A percentile compares a stretch with the other conserved stretches of the same genome.
Evolutionary conservation across 2,797 vertebrate genomes (phyloP).

Genomic region (Pogonophryne albipinna): DNA sequence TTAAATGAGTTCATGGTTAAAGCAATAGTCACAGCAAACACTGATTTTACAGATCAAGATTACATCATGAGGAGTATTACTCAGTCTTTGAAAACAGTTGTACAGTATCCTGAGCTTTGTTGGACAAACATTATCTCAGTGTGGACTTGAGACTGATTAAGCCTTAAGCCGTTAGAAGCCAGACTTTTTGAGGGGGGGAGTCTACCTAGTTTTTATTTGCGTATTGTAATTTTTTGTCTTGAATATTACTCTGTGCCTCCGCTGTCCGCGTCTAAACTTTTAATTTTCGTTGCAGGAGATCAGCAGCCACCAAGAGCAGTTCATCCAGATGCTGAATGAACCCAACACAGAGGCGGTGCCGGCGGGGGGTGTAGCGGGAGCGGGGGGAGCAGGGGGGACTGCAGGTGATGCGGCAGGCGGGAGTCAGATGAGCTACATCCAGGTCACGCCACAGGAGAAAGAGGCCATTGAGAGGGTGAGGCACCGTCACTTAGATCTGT

Average conservation of each 20-base stretch:
- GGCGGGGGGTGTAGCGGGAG: constrained; percentile 82
- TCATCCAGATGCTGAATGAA: constrained; percentile 98
- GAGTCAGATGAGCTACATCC: constrained; percentile 94
- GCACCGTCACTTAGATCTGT: neutral
- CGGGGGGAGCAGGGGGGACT: constrained; percentile 81
- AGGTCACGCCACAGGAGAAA: constrained; percentile 98
- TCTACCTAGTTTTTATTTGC: no score
- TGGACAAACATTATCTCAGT: no score
- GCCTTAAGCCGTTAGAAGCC: neutral
- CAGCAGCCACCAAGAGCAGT: constrained; percentile 96
- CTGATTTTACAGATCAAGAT: neutral
- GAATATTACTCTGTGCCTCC: neutral
- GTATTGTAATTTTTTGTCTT: neutral
- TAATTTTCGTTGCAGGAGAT: constrained; percentile 87
- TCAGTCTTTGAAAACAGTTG: no score
- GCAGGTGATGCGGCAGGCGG: constrained; percentile 81
- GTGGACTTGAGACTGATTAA: neutral
- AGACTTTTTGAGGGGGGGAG: no score
- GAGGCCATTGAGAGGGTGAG: constrained; percentile 98
- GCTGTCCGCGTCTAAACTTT: neutral
- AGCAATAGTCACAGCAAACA: neutral
- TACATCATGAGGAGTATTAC: neutral
- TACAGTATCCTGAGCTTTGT: no score
- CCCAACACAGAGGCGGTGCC: constrained; percentile 89
- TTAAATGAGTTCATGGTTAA: constrained; percentile 1